Conservation (phyloP, 2,797 vertebrate species). For the Podarcis siculus region DNA sequence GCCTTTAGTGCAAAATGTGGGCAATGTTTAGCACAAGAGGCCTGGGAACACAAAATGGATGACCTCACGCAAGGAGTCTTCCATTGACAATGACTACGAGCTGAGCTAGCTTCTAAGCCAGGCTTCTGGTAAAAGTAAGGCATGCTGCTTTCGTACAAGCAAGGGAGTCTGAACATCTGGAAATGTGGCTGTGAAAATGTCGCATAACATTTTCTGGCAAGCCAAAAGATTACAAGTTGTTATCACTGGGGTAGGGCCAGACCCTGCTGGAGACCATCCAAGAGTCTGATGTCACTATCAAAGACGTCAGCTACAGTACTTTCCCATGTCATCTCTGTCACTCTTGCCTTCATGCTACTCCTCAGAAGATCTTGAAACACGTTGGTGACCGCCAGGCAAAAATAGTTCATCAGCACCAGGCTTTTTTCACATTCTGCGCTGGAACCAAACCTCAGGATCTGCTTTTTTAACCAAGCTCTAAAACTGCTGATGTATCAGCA, state of each 20-base stretch:
- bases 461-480: not conserved
- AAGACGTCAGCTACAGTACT: slow-evolving; percentile 49
- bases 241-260: slow-evolving; percentile 72
- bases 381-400: not conserved
- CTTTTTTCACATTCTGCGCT: not conserved
- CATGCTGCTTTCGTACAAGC: slow-evolving; percentile 61
- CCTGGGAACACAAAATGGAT: slow-evolving; percentile 58
- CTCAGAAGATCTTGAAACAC: not conserved
- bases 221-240: slow-evolving; percentile 70
- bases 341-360: slow-evolving; percentile 20
- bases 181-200: slow-evolving; percentile 61
- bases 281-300: slow-evolving; percentile 62
- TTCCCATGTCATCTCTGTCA: slow-evolving; percentile 56
- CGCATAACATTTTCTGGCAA: slow-evolving; percentile 62
- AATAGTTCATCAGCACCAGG: not conserved
- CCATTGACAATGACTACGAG: slow-evolving; percentile 43
- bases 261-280: slow-evolving; percentile 55
- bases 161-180: slow-evolving; percentile 64
- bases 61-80: slow-evolving; percentile 24
- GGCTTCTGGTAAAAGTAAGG: slow-evolving; percentile 61
- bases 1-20: not conserved
- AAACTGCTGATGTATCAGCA: not conserved
- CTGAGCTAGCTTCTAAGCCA: slow-evolving; percentile 49
- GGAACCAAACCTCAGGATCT: not conserved
- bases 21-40: slow-evolving; percentile 24